Evolutionary conservation across 2,113 vertebrate genomes (phyloP).

Genomic region (Siniperca knerii): DNA sequence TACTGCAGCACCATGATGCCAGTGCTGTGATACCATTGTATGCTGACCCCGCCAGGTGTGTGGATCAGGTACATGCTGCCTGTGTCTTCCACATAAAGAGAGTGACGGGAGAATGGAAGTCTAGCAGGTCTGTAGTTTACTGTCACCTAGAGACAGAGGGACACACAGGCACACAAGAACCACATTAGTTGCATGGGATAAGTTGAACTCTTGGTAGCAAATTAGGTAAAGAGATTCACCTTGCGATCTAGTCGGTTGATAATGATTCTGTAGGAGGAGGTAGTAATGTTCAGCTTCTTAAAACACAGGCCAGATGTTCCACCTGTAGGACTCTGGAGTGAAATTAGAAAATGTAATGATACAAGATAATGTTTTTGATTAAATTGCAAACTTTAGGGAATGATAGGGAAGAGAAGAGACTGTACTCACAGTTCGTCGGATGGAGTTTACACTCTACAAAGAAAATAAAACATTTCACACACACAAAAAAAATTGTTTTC

Average conservation of each 20-base stretch:
- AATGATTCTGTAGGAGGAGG: conserved; percentile 86
- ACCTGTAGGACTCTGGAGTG: conserved; percentile 87
- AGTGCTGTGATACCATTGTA: conserved; percentile 97
- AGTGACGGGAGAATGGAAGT: conserved; percentile 90
- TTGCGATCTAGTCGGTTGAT: conserved; percentile 92
- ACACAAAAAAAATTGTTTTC: neutral
- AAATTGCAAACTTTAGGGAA: neutral
- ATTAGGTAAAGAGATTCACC: conserved; percentile 77
- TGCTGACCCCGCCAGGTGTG: conserved; percentile 91
- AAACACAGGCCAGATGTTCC: conserved; percentile 94
- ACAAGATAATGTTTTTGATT: neutral
- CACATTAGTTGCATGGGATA: neutral
- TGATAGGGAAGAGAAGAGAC: conserved; percentile 13
- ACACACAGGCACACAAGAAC: neutral
- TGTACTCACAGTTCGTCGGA: conserved; percentile 91
- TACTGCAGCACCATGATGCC: conserved; percentile 96
- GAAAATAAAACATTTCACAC: conserved; percentile 54
- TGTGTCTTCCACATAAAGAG: conserved; percentile 92
- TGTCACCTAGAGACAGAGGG: conserved; percentile 84
- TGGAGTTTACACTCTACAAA: conserved; percentile 94
- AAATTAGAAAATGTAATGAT: conserved; percentile 4
- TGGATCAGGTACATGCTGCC: conserved; percentile 94
- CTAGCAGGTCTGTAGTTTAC: conserved; percentile 89
- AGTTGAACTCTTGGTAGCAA: neutral
- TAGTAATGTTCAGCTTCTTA: conserved; percentile 95